Evolutionary conservation across 2,113 vertebrate species (phyloP).

Genomic region (Lutjanus erythropterus): DNA sequence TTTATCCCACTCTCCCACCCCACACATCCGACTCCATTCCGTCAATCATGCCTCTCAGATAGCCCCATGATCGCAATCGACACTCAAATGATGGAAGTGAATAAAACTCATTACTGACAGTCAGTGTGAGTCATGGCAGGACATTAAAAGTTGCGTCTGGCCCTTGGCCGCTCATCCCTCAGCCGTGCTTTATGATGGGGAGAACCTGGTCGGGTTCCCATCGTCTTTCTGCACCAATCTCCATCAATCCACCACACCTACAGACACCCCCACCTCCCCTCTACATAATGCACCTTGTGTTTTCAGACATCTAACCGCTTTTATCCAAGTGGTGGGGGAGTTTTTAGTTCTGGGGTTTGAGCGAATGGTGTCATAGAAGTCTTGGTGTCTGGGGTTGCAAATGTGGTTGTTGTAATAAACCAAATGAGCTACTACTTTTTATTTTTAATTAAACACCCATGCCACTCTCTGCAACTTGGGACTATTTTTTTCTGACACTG

Average conservation of each 20-base stretch:
- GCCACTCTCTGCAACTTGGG: conserved; percentile 21
- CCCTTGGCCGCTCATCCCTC: conserved; percentile 90
- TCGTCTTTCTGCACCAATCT: conserved; percentile 88
- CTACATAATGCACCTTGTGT: conserved; percentile 39
- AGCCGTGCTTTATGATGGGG: conserved; percentile 94
- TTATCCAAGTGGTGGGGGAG: conserved; percentile 35
- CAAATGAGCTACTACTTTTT: conserved; percentile 57
- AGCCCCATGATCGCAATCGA: conserved; percentile 99
- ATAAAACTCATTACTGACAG: conserved; percentile 97
- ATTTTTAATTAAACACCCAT: conserved; percentile 48
- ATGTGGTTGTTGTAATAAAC: conserved; percentile 60
- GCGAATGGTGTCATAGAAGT: conserved; percentile 30
- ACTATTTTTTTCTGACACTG: conserved; percentile 46
- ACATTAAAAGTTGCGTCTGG: conserved; percentile 96
- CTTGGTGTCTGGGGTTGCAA: conserved; percentile 51
- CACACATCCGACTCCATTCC: conserved; percentile 37
- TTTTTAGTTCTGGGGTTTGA: conserved; percentile 39
- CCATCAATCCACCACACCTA: conserved; percentile 90
- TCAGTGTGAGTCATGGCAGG: conserved; percentile 92
- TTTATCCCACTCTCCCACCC: conserved; percentile 37
- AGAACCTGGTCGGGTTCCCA: conserved; percentile 84
- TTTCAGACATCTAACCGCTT: conserved; percentile 42
- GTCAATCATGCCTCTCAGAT: conserved; percentile 96
- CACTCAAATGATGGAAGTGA: conserved; percentile 99
- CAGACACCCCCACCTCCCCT: conserved; percentile 31